Evolutionary conservation across 2,888 invertebrate species (phyloP), one percentile per base, ranked within the genome.

Genomic region (Acleris holmiana): DNA sequence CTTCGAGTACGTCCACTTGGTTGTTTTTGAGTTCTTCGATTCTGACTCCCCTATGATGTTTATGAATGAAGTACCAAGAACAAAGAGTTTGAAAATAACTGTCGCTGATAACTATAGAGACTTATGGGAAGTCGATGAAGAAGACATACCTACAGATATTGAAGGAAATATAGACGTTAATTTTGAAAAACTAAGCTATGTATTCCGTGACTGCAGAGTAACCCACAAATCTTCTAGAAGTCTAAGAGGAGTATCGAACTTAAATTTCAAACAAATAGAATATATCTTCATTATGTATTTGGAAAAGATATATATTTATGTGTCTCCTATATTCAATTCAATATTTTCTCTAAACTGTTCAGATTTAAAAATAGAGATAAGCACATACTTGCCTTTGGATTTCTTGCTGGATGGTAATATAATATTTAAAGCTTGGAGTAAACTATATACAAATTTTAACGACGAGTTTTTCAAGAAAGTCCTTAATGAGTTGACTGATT

Each of bases 281-380:
- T 83, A 79, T 53, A 78, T 82, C 23, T 80, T 79, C 50, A 71
- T 82, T 0, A 81, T 82, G 80, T 79, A 78, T 61, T 73, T 79
- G 40, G 79, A 79, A 61, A 73, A 66, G 61, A 80, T 82, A 23
- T 67, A 71, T 13, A 74, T 83, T 17, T 82, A 79, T 19, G 72
- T 73, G 4, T 82, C 82, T 1, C 80, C 82, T 4, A 40, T 76
- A 6, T 76, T 83, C 44, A 63, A 68, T 8, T 58, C 61, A 8
- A 57, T 77, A 44, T 83, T 82, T 47, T 61, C 56, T 25, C 64
- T 68, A 1, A 71, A 65, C 41, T 79, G 80, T 51, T 71, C 72
- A 44, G 75, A 79, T 65, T 68, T 82, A 10, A 65, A 70, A 50
- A 68, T 83, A 1, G 70, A 76, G 64, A 67, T 80, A 0, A 67